These are phyloP conservation scores for Agelas oroides DNA, from an alignment of 37 sponge, comb jelly and placozoan genomes.

Conservation along the genomic window DNA sequence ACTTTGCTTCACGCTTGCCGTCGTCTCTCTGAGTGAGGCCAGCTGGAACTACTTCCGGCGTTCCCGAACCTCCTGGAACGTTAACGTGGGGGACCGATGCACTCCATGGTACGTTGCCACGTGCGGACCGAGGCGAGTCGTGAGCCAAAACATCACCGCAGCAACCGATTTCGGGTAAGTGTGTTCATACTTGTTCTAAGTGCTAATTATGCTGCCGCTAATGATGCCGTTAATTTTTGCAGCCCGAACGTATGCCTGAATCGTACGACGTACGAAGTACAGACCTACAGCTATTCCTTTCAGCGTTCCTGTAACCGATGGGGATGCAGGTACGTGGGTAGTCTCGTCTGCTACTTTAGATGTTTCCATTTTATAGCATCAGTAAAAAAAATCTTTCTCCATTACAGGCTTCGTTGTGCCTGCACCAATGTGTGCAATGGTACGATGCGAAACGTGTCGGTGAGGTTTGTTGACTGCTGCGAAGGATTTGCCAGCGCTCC, in stretches of 20 bases:
- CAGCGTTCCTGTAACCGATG: not conserved
- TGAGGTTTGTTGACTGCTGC: slow-evolving; percentile 9
- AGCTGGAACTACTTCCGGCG: no score
- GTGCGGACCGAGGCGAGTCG: not conserved
- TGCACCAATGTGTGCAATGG: not conserved
- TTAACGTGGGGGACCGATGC: not conserved
- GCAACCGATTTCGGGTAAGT: slow-evolving; percentile 7
- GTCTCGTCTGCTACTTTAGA: not conserved
- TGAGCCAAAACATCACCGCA: not conserved
- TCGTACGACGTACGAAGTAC: not conserved
- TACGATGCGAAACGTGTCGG: slow-evolving; percentile 1
- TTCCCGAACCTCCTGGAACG: no score
- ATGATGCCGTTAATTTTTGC: not conserved
- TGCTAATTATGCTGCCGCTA: not conserved
- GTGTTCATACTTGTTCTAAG: not conserved
- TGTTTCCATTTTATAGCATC: no score
- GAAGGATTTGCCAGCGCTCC: slow-evolving; percentile 14
- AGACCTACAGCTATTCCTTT: not conserved
- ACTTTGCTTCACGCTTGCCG: no score
- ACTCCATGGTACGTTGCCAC: not conserved
- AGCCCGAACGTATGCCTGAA: slow-evolving; percentile 15
- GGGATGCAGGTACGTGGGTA: not conserved
- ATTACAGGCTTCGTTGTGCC: not conserved
- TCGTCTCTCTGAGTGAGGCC: no score
- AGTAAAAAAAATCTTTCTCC: no score